These are phyloP conservation scores for Carassius gibelio DNA, from an alignment of 2,113 vertebrate species.

Conservation along the genomic window DNA sequence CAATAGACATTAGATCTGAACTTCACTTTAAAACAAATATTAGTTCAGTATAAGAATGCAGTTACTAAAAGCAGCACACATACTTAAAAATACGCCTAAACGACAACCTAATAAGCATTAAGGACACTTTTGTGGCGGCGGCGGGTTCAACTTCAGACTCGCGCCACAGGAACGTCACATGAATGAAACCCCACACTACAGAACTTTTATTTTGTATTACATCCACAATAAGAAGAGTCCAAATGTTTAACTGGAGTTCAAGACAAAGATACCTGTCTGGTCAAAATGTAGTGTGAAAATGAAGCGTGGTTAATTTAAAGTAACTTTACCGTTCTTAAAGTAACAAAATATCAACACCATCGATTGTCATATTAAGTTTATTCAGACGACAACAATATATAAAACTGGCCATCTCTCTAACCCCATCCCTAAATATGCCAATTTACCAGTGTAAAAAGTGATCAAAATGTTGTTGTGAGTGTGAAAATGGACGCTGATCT, in stretches of 20 bases:
- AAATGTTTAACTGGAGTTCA: neutral
- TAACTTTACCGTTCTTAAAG: neutral
- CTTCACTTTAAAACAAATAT: neutral
- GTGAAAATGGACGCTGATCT: conserved; percentile 24
- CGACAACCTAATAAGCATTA: neutral
- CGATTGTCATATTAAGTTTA: neutral
- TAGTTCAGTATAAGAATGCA: neutral
- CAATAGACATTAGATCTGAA: too few relatives aligned
- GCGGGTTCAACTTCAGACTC: neutral
- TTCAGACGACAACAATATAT: neutral
- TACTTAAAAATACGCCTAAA: neutral
- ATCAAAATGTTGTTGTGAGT: neutral
- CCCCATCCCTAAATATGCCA: neutral
- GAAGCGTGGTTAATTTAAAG: neutral
- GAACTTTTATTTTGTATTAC: neutral
- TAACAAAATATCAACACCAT: neutral
- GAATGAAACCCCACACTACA: neutral
- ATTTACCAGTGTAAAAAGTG: neutral
- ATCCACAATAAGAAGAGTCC: neutral
- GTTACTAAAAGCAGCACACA: neutral
- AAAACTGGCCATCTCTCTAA: too few relatives aligned
- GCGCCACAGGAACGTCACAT: neutral
- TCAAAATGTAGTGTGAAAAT: neutral
- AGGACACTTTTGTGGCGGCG: neutral
- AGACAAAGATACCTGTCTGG: neutral